Conservation (phyloP, 2,888 invertebrate species). For the Drosophila borealis region DNA sequence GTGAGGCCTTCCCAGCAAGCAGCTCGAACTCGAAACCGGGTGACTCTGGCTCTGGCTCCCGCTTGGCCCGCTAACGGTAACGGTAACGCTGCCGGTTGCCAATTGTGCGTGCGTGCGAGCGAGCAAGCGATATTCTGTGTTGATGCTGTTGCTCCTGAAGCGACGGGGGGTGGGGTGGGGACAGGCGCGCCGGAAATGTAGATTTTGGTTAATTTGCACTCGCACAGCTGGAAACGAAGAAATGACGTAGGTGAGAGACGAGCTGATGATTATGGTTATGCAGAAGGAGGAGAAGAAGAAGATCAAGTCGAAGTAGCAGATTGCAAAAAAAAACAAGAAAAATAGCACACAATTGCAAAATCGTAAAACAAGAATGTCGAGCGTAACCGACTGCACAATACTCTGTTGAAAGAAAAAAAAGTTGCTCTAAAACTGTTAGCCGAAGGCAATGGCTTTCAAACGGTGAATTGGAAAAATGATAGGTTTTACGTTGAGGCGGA, state of each 20-base stretch:
- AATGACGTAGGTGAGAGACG: constrained; percentile 73
- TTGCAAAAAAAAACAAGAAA: constrained; percentile 23
- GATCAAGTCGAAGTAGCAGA: constrained; percentile 28
- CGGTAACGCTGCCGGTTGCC: background rate
- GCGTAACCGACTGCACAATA: constrained; percentile 2
- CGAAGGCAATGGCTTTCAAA: too few species aligned
- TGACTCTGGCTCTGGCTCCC: constrained; percentile 53
- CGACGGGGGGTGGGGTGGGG: constrained; percentile 20
- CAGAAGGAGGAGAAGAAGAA: constrained; percentile 27
- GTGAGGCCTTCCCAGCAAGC: constrained; percentile 54
- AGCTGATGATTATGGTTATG: constrained; percentile 49
- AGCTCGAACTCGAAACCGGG: constrained; percentile 56
- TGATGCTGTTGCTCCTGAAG: constrained; percentile 41
- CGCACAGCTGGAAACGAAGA: constrained; percentile 76
- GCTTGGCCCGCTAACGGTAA: constrained; percentile 38
- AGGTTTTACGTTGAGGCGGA: background rate
- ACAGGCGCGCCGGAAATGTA: constrained; percentile 69
- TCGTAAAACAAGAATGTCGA: constrained; percentile 11
- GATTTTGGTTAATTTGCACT: constrained; percentile 79
- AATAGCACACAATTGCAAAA: constrained; percentile 39
- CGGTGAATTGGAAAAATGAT: background rate
- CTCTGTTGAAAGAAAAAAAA: background rate
- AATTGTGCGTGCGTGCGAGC: constrained; percentile 17
- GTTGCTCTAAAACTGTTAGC: too few species aligned
- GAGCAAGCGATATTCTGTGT: constrained; percentile 10